These are phyloP conservation scores for Cyclargus thomasi DNA, from an alignment of 1,140 invertebrate species.

Conservation along the genomic window DNA sequence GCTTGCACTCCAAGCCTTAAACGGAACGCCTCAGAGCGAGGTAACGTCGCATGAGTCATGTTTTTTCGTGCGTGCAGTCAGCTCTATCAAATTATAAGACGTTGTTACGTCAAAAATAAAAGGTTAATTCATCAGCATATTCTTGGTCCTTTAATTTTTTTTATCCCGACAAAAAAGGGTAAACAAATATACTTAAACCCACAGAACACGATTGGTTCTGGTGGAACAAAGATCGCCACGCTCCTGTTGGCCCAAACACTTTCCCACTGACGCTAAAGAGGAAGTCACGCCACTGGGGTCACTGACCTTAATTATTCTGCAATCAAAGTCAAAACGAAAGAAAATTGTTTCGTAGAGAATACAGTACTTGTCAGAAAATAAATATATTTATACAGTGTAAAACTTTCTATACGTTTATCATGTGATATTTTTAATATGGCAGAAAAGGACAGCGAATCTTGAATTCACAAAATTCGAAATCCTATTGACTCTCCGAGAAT, in stretches of 20 bases:
- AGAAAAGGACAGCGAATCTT: too few species aligned
- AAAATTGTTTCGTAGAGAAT: not conserved
- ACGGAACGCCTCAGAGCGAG: too few species aligned
- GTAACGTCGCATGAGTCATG: too few species aligned
- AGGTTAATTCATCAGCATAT: not conserved
- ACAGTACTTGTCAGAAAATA: not conserved
- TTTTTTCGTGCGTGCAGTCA: too few species aligned
- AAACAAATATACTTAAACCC: not conserved
- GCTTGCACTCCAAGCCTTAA: too few species aligned
- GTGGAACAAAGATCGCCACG: slow-evolving; percentile 53
- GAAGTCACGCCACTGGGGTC: slow-evolving; percentile 64
- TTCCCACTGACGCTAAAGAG: slow-evolving; percentile 61
- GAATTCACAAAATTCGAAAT: too few species aligned
- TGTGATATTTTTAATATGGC: too few species aligned
- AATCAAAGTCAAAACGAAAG: not conserved
- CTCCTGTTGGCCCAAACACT: slow-evolving; percentile 59
- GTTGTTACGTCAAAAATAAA: too few species aligned
- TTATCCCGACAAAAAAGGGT: not conserved
- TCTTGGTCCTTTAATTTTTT: not conserved
- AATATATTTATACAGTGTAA: not conserved
- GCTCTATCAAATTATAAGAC: too few species aligned
- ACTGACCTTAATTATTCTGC: slow-evolving; percentile 32
- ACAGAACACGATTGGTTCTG: slow-evolving; percentile 44
- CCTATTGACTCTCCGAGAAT: too few species aligned
- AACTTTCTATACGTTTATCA: too few species aligned